Base-by-base conservation (phyloP, 2,888 invertebrate species). In the Campoplex nolae region DNA sequence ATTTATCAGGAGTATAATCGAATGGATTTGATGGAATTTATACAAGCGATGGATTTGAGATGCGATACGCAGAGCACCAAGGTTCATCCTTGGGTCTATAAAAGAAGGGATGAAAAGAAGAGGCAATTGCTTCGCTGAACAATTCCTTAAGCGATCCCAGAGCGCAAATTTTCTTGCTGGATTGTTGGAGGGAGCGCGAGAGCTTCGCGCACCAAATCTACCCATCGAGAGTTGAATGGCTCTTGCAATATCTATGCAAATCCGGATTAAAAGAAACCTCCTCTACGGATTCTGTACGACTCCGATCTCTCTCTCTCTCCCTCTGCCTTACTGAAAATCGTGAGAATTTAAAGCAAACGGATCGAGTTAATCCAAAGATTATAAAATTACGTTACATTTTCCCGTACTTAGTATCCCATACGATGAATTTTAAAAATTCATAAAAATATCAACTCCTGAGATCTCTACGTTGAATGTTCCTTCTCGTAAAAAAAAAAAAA, bases 241-340 rank as follows among this genome's bases (percentile, higher is more conserved):
- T 48, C 70, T 76, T 18, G 81, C 81, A 71, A 84, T 84, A 84
- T 84, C 78, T 65, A 87, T 84, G 87, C 71, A 87, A 87, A 87
- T 82, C 65, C 78, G 71, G 68, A 87, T 87, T 84, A 87, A 82
- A 82, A 84, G 70, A 84, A 71, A 84, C 58, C 58, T 78, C 84
- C 56, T 48, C 71, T n/a, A 65, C 75, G 75, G n/a, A 79, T 84
- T 82, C 78, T 65, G n/a, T 23, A 62, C 45, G 13, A 45, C 23
- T 42, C n/a, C 7, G 38, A 38, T 35, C 32, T 45, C n/a, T n/a
- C 32, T 45, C n/a, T n/a, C 58, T 48, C 13, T 48, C 11, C 7
- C 56, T 79, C 56, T 18, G 42, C 23, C 9, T 48, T 35, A 23
- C 48, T 56, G n/a, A n/a, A 45, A 38, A 42, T n/a, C 38, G 51